A percentile compares a stretch with the other conserved stretches of the same genome.
phyloP scores from a whole-genome alignment of 2,888 invertebrate species.

The Dastarcus helophoroides region DNA sequence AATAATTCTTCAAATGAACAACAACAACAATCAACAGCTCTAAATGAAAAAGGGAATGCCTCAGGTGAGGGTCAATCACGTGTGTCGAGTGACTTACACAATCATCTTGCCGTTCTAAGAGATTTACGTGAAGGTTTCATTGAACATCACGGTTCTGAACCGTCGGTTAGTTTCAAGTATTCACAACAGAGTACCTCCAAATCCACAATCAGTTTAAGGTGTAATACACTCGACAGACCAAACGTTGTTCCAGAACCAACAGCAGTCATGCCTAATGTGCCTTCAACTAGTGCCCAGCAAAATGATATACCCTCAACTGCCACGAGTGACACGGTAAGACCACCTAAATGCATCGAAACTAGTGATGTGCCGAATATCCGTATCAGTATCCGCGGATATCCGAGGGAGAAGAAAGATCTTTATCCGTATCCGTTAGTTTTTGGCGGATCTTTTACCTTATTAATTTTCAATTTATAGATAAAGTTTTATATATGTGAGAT shows the following conservation, averaged over 20 bases:
- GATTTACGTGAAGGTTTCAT: slow-evolving; percentile 45
- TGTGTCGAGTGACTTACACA: slow-evolving; percentile 30
- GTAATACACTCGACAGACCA: slow-evolving; percentile 5
- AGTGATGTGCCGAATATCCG: too few relatives aligned
- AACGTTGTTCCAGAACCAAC: slow-evolving; percentile 1
- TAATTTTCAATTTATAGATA: too few relatives aligned
- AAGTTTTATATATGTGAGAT: too few relatives aligned
- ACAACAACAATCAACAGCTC: slow-evolving; percentile 14
- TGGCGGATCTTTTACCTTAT: too few relatives aligned
- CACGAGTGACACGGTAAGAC: slow-evolving; percentile 1
- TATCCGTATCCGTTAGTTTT: too few relatives aligned
- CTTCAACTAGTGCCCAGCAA: background rate
- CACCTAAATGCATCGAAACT: too few relatives aligned
- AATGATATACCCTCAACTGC: background rate
- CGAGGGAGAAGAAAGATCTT: too few relatives aligned
- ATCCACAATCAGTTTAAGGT: slow-evolving; percentile 45
- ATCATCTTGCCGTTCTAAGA: slow-evolving; percentile 31
- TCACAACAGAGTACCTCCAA: slow-evolving; percentile 51
- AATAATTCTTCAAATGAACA: too few relatives aligned
- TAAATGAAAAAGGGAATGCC: too few relatives aligned
- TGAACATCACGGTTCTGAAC: slow-evolving; percentile 43
- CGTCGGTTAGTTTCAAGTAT: slow-evolving; percentile 49
- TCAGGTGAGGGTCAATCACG: slow-evolving; percentile 21
- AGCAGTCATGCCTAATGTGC: slow-evolving; percentile 1
- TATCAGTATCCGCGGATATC: too few relatives aligned